Evolutionary conservation across 2,797 vertebrate species (phyloP).

Genomic region (Myotis daubentonii): DNA sequence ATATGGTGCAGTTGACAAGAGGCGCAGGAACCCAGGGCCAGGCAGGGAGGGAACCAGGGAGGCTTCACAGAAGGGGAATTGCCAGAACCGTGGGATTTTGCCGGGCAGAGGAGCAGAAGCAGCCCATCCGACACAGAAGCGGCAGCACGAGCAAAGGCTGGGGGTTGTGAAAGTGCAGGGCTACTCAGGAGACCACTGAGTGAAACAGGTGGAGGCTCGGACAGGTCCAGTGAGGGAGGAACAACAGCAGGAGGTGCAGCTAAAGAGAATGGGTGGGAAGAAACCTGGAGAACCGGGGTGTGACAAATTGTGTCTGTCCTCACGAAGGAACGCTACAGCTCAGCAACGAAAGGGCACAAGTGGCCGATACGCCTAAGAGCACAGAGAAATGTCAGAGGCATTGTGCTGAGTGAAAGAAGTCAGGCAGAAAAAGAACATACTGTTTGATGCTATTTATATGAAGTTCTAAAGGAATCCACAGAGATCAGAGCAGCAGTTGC

Average conservation of each 20-base stretch:
- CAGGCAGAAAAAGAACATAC: not conserved
- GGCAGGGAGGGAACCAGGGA: no score
- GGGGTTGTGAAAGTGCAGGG: not conserved
- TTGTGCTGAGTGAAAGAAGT: not conserved
- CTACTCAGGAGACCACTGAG: not conserved
- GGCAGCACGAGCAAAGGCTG: not conserved
- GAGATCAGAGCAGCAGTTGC: not conserved
- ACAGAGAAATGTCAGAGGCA: not conserved
- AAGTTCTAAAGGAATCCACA: not conserved
- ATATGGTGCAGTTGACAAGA: not conserved
- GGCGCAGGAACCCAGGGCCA: not conserved
- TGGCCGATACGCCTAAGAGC: not conserved
- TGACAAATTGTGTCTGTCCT: no score
- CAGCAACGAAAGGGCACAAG: not conserved
- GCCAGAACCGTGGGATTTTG: not conserved
- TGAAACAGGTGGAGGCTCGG: not conserved
- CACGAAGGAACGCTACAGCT: not conserved
- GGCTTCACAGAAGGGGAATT: not conserved
- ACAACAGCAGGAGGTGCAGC: accelerated
- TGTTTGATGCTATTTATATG: not conserved
- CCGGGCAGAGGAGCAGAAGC: not conserved
- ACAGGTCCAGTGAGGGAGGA: not conserved
- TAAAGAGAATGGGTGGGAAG: not conserved
- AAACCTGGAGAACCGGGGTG: not conserved
- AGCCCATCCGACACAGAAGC: not conserved